phyloP scores from a whole-genome alignment of 2,797 vertebrate genomes.

The Hoplostethus mediterraneus region DNA sequence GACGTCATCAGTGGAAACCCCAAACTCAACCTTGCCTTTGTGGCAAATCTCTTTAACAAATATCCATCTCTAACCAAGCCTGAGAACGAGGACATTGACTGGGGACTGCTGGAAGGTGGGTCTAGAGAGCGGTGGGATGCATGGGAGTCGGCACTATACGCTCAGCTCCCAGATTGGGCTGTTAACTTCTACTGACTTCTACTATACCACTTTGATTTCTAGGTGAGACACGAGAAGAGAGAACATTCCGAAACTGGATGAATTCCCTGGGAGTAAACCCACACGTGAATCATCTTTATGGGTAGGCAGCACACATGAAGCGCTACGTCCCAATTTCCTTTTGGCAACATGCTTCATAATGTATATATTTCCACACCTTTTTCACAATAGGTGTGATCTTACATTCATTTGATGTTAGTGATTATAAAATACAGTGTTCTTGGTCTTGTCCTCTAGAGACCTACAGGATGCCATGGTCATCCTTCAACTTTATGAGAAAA shows the following conservation, averaged over 20 bases:
- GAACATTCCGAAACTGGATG: constrained; percentile 99
- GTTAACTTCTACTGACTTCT: neutral
- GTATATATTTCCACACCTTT: neutral
- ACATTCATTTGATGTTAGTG: constrained; percentile 1
- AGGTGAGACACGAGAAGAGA: constrained; percentile 97
- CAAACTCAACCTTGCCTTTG: constrained; percentile 97
- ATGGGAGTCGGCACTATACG: neutral
- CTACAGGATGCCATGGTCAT: constrained; percentile 97
- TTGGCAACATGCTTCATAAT: neutral
- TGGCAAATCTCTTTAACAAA: constrained; percentile 99
- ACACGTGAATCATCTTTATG: constrained; percentile 95
- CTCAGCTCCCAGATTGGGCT: neutral
- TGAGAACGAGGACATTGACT: constrained; percentile 94
- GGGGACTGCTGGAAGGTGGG: constrained; percentile 89
- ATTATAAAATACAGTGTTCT: constrained; percentile 3
- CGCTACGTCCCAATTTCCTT: neutral
- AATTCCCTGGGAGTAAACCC: constrained; percentile 97
- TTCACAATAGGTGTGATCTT: neutral
- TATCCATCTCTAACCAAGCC: constrained; percentile 96
- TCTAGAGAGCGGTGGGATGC: neutral
- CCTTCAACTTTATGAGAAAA: constrained; percentile 95
- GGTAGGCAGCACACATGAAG: constrained; percentile 80
- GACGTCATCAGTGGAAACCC: constrained; percentile 97
- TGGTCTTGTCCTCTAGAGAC: constrained; percentile 82
- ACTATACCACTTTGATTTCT: constrained; percentile 39